Conservation (phyloP, 2,797 vertebrate species). For the Scomberomorus guttatus region DNA sequence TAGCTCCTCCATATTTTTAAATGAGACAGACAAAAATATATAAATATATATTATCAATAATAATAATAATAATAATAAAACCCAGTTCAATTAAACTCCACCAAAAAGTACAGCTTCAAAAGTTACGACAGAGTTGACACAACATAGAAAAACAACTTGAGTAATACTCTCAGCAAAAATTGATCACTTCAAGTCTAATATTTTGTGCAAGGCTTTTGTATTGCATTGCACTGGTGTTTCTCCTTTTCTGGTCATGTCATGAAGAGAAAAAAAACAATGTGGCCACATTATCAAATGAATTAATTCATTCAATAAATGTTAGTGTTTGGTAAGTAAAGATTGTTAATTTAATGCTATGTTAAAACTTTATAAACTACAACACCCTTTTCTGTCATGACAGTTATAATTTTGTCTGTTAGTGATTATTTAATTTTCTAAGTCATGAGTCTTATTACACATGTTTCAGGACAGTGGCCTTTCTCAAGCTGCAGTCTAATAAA, state of each 20-base stretch:
- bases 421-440: slow-evolving; percentile 12
- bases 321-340: neutral
- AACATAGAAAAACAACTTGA: neutral
- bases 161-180: neutral
- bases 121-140: neutral
- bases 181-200: neutral
- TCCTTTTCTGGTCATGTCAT: neutral
- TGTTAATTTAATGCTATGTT: neutral
- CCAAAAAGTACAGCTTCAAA: neutral
- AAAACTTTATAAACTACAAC: neutral
- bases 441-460: slow-evolving; percentile 11
- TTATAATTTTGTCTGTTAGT: neutral
- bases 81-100: neutral
- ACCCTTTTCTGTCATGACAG: neutral
- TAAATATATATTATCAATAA: too few relatives aligned
- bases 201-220: neutral
- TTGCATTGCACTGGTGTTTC: neutral
- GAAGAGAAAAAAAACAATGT: neutral
- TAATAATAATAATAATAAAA: too few relatives aligned
- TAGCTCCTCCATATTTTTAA: neutral
- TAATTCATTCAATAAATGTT: neutral
- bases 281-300: neutral
- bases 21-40: neutral
- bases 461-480: slow-evolving; percentile 35
- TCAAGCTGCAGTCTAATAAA: slow-evolving; percentile 50